Percentiles rank a stretch among this genome's conserved stretches.
Conservation (phyloP, 1,140 invertebrate genomes). For the Euura lappo region DNA sequence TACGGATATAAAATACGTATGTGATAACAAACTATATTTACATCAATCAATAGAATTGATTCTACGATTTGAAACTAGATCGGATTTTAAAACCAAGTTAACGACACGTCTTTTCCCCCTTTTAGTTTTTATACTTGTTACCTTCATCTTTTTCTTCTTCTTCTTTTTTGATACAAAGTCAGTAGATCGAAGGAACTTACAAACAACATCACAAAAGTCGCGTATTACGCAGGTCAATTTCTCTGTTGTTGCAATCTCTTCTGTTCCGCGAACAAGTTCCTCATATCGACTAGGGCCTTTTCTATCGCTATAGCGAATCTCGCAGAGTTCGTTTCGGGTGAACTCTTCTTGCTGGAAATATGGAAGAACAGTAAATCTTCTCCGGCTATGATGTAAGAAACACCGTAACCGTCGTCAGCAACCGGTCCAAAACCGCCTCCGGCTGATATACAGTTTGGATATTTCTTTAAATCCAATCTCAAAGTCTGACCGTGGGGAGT, state of each 20-base stretch:
- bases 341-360: slow-evolving; percentile 93
- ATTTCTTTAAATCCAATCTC: slow-evolving; percentile 84
- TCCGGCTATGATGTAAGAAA: slow-evolving; percentile 97
- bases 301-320: slow-evolving; percentile 80
- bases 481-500: slow-evolving; percentile 96
- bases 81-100: no score
- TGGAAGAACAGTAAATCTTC: slow-evolving; percentile 97
- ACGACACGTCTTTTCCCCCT: no score
- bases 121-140: slow-evolving; percentile 43
- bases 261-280: slow-evolving; percentile 69
- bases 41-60: not conserved
- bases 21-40: not conserved
- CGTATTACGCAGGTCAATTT: slow-evolving; percentile 46
- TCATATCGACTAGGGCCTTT: slow-evolving; percentile 80
- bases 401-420: slow-evolving; percentile 97
- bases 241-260: slow-evolving; percentile 49
- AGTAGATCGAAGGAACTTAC: not conserved
- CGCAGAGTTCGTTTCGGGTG: slow-evolving; percentile 81
- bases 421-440: slow-evolving; percentile 98
- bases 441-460: slow-evolving; percentile 93
- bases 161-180: not conserved
- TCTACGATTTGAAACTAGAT: not conserved
- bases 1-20: not conserved
- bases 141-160: no score
- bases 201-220: not conserved